Conservation (phyloP, 2,888 invertebrate genomes). For the Meteorus colon region DNA sequence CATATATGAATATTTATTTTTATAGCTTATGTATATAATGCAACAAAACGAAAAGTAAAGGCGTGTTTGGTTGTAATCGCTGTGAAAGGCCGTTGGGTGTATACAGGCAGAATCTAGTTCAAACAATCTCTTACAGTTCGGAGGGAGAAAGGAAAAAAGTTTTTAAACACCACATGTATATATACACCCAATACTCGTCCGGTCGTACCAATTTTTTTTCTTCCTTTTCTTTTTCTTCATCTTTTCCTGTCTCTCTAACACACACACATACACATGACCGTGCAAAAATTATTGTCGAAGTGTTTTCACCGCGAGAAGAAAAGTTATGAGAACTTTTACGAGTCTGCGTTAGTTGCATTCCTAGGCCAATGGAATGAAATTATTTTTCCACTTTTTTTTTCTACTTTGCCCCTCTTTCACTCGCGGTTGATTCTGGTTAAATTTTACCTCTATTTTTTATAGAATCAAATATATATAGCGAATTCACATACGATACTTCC, state of each 20-base stretch:
- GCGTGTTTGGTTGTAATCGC: not conserved
- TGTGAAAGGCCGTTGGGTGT: slow-evolving; percentile 34
- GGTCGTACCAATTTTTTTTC: slow-evolving; percentile 33
- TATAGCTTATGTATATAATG: not conserved
- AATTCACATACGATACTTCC: not conserved
- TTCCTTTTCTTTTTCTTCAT: slow-evolving; percentile 5
- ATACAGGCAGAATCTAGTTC: slow-evolving; percentile 23
- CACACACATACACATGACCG: not conserved
- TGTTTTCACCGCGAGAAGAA: slow-evolving; percentile 48
- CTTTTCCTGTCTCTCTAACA: not conserved
- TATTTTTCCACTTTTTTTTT: not conserved
- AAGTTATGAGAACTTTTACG: slow-evolving; percentile 47
- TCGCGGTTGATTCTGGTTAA: not conserved
- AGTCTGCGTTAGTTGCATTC: slow-evolving; percentile 23
- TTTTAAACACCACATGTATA: slow-evolving; percentile 10
- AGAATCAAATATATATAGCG: not conserved
- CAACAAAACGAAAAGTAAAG: slow-evolving; percentile 6
- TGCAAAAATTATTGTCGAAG: not conserved
- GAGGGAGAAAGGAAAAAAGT: slow-evolving; percentile 38
- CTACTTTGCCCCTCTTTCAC: not conserved
- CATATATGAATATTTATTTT: no score
- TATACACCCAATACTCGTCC: not conserved
- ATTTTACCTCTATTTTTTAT: not conserved
- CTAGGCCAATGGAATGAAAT: not conserved
- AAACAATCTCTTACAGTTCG: not conserved